Conservation (phyloP, 2,113 vertebrate species). For the Bettongia penicillata region DNA sequence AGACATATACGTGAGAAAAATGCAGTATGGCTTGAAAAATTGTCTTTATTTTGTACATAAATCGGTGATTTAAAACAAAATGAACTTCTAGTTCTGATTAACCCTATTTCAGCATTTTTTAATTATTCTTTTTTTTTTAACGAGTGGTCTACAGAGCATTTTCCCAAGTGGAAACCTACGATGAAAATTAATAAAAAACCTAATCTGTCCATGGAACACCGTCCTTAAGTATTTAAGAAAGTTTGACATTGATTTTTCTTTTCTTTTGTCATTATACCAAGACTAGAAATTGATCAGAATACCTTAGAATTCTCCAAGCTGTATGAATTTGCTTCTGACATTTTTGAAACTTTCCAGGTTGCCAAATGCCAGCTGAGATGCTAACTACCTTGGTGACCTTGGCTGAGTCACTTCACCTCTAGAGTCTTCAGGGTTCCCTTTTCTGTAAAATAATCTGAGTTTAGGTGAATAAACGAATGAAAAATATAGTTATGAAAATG, state of each 20-base stretch:
- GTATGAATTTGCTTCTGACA: neutral
- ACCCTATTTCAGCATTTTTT: neutral
- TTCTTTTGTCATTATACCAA: neutral
- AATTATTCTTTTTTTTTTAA: neutral
- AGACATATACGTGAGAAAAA: neutral
- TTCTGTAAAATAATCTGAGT: neutral
- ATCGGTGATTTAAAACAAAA: conserved; percentile 8
- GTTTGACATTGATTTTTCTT: neutral
- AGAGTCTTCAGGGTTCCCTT: no score
- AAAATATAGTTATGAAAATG: neutral
- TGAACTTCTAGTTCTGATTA: neutral
- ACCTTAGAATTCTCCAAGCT: neutral
- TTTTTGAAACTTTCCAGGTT: neutral
- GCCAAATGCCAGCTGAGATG: neutral
- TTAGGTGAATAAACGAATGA: neutral
- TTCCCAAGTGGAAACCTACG: conserved; percentile 23
- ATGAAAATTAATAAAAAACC: conserved; percentile 1
- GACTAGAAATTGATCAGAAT: neutral
- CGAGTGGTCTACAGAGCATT: neutral
- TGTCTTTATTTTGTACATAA: neutral
- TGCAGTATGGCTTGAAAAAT: neutral
- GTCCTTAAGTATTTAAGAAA: neutral
- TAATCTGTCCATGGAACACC: neutral
- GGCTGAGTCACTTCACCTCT: neutral
- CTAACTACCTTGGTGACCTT: neutral